Base-by-base conservation (phyloP, 1,140 invertebrate genomes). In the Goniozus legneri region DNA sequence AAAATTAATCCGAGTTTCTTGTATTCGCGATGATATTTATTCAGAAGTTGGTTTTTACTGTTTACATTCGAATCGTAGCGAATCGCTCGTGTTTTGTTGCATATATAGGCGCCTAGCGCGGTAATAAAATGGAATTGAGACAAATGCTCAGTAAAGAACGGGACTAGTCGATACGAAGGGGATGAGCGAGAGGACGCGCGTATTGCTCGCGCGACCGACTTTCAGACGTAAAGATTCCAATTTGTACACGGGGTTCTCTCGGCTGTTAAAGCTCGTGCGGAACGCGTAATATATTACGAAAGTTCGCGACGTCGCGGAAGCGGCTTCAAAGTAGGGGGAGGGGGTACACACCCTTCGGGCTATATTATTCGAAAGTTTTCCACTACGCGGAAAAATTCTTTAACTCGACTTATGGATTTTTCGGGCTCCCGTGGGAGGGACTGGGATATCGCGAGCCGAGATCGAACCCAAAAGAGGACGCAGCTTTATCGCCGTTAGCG, bases 341-440 rank as follows among this genome's bases (percentile, higher is more conserved):
- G n/a, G n/a, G n/a, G n/a, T n/a, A n/a, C n/a, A n/a, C n/a, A n/a
- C n/a, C n/a, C n/a, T n/a, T n/a, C n/a, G n/a, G n/a, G 63, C 62
- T 65, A 59, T 67, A 65, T 67, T 69, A 71, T 68, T 56, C 62
- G 44, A 64, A 73, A 74, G 61, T 74, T 74, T 72, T 70, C 64
- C 62, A 70, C 71, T 70, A 58, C 56, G 55, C 58, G 51, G 62
- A 60, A 60, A 67, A 65, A 71, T 72, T 72, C 67, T 72, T 71
- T n/a, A n/a, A n/a, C n/a, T n/a, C n/a, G 71, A 73, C 71, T 71
- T 72, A 72, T 72, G 66, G 69, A 73, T 73, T 71, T n/a, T n/a
- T 68, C 64, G 58, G 58, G 58, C 56, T 58, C 34, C n/a, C n/a
- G n/a, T n/a, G 48, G 47, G 44, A 45, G 56, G 58, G 54, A 58